phyloP scores from a whole-genome alignment of 2,888 invertebrate genomes.

The Galerucella nymphaeae region DNA sequence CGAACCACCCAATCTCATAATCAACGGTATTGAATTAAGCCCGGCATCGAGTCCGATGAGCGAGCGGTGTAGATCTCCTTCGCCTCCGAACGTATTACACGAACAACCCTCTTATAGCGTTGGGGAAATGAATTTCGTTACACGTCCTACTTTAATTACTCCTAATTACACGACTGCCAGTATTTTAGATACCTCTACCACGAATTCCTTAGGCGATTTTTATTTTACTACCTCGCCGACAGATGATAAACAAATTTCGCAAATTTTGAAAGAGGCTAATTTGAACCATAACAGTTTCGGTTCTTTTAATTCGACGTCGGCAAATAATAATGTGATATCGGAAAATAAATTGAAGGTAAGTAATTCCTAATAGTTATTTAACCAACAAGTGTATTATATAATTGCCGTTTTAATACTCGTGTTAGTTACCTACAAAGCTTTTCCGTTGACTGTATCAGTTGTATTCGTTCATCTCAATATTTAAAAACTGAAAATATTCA shows the following conservation, averaged over 20 bases:
- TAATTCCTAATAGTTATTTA: not conserved
- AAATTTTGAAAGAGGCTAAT: slow-evolving; percentile 61
- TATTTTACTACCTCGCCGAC: slow-evolving; percentile 50
- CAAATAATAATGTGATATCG: not conserved
- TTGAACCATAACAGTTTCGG: slow-evolving; percentile 46
- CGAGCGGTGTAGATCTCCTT: slow-evolving; percentile 61
- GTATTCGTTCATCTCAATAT: too few species aligned
- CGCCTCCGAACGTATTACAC: slow-evolving; percentile 57
- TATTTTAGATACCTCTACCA: slow-evolving; percentile 43
- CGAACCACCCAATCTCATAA: slow-evolving; percentile 53
- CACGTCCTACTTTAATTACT: slow-evolving; percentile 41
- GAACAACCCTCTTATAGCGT: slow-evolving; percentile 58
- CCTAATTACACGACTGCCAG: slow-evolving; percentile 46
- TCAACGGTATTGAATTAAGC: slow-evolving; percentile 59
- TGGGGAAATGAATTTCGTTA: slow-evolving; percentile 51
- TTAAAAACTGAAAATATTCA: too few species aligned
- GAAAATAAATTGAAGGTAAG: slow-evolving; percentile 21
- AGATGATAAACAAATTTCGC: slow-evolving; percentile 60
- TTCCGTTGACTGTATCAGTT: too few species aligned
- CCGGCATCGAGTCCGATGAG: slow-evolving; percentile 50
- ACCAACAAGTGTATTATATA: too few species aligned
- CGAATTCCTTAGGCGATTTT: slow-evolving; percentile 50
- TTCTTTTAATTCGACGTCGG: slow-evolving; percentile 6
- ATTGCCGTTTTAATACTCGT: too few species aligned
- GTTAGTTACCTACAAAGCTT: too few species aligned